Base-by-base conservation (phyloP, 1,140 invertebrate genomes). In the Gryllus bimaculatus region DNA sequence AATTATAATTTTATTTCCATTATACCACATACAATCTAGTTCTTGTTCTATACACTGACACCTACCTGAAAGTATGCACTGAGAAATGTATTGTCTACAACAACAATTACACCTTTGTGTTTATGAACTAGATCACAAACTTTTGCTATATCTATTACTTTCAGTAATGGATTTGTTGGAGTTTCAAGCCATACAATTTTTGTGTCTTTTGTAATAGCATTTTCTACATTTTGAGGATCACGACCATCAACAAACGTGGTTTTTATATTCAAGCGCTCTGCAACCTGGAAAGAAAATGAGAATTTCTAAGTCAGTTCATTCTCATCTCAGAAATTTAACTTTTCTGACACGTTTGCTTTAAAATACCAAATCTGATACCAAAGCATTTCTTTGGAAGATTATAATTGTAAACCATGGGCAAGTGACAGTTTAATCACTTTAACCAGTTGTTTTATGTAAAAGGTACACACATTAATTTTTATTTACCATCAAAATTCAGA, bases 161-260 rank as follows among this genome's bases (percentile, higher is more conserved):
- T 97, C 82, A 99, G 85, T 0, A 95, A 88, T 0, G 98, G 98
- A 89, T 99, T 99, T n/a, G 98, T 98, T 4, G 98, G 98, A 0
- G 95, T 95, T 87, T 99, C 98, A 77, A 99, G 87, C 97, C 98
- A 99, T 26, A 99, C 88, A 87, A 99, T 90, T 94, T 95, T 98
- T 7, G 97, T 98, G 81, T 95, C 96, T 6, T 91, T 87, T 85
- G 91, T 90, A 21, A 99, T 88, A 8, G 91, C 90, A 48, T 90
- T 89, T 80, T 90, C 86, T 15, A 98, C 83, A 81, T 91, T 89
- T 73, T 91, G 87, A 12, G 90, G 79, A 82, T 95, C 87, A 8
- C 91, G 92, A 77, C 93, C 89, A 87, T 99, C 95, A n/a, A 95
- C 91, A 86, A 97, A 96, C 3, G 92, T 89, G 20, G 90, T 87